Percentiles rank a stretch among this genome's conserved stretches.
Evolutionary conservation across 2,888 invertebrate genomes (phyloP).

Genomic region (Lycophotia porphyrea): DNA sequence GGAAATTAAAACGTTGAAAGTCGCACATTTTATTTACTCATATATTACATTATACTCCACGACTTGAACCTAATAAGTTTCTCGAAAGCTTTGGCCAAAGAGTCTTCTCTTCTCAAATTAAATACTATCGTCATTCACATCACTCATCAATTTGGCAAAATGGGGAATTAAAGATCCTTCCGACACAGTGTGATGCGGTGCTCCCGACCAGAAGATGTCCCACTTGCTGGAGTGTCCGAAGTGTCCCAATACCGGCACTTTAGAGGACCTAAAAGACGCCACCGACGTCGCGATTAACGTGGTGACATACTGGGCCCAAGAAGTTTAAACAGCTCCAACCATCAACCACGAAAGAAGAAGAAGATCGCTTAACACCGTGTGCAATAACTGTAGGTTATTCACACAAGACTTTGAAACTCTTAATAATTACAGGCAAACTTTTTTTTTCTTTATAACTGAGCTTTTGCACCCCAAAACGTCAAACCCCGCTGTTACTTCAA

Average conservation of each 20-base stretch:
- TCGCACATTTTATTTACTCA: background rate
- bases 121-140: background rate
- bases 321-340: too few relatives aligned
- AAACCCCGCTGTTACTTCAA: conserved; percentile 13
- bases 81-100: background rate
- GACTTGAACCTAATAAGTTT: background rate
- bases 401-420: background rate
- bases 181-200: too few relatives aligned
- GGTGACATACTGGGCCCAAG: too few relatives aligned
- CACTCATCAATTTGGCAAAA: too few relatives aligned
- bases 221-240: too few relatives aligned
- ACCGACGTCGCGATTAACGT: too few relatives aligned
- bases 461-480: background rate
- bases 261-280: too few relatives aligned
- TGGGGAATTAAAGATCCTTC: too few relatives aligned
- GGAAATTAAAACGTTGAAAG: conserved; percentile 24
- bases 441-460: too few relatives aligned
- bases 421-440: background rate
- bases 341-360: too few relatives aligned
- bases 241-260: too few relatives aligned
- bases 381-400: background rate
- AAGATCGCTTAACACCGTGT: background rate
- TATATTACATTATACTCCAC: background rate
- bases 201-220: too few relatives aligned
- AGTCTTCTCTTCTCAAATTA: background rate